Percentiles rank a stretch among this genome's conserved stretches.
Conservation (phyloP, 1,140 invertebrate genomes). For the Globodera ellingtonae region DNA sequence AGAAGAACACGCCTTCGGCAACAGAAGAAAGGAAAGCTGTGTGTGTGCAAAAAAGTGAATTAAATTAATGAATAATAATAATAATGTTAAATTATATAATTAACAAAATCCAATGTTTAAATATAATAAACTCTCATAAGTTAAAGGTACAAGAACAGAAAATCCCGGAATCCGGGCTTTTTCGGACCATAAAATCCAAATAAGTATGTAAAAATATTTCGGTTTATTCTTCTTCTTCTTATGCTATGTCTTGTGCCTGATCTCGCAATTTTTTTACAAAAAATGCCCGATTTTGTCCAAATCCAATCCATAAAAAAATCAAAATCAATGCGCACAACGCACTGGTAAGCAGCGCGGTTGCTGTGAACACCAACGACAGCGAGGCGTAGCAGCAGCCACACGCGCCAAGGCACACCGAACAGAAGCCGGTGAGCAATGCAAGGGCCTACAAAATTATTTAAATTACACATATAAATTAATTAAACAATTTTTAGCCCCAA, state of each 20-base stretch:
- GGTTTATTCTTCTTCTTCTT: too few species aligned
- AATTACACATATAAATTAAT: background rate
- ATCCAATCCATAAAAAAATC: too few species aligned
- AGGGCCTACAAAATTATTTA: conserved; percentile 24
- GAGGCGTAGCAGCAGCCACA: conserved; percentile 64
- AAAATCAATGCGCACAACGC: background rate
- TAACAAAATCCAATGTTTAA: too few species aligned
- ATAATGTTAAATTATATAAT: too few species aligned
- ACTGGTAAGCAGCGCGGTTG: conserved; percentile 60
- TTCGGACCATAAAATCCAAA: too few species aligned
- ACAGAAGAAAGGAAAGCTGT: conserved; percentile 61
- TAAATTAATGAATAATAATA: background rate
- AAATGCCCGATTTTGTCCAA: too few species aligned
- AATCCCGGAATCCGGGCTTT: too few species aligned
- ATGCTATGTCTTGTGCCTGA: too few species aligned
- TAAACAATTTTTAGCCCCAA: background rate
- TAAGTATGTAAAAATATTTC: too few species aligned
- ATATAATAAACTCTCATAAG: too few species aligned
- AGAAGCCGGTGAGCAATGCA: conserved; percentile 56
- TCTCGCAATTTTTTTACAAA: too few species aligned
- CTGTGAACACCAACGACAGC: conserved; percentile 58
- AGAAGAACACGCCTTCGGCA: conserved; percentile 64
- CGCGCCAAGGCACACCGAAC: conserved; percentile 58
- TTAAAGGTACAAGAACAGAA: too few species aligned
- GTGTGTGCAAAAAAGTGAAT: conserved; percentile 32